Base-by-base conservation (phyloP, 1,140 invertebrate genomes). In the Drosophila nigrodunni region DNA sequence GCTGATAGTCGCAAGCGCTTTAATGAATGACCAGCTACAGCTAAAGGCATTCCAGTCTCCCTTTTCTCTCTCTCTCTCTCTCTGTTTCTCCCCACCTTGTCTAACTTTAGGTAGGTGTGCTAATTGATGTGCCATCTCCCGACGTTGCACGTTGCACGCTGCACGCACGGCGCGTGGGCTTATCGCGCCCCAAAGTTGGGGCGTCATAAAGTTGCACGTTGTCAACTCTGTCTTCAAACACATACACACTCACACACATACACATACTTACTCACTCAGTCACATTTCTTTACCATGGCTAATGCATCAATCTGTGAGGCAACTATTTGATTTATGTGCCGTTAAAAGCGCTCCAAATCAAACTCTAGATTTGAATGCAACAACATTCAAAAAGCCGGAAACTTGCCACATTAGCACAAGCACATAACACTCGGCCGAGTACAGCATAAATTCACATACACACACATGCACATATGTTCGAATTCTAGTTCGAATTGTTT, bases 51-150 rank as follows among this genome's bases (percentile, higher is more conserved):
- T 10, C 25, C 21, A 54, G 47, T 55, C 44, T 39, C 30, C 57
- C 44, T 21, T 21, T 25, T 41, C 46, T 49, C 21, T 7, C 46
- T 35, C 10, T 37, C 10, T 13, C 2, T 3, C 8, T 30, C 25
- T 5, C 25, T 30, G 3, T 30, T 2, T 49, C 10, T 11, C 34
- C 2, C 9, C 2, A 11, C n/a, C 5, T 18, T 15, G 34, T 8
- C 52, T 37, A 10, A 37, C 73, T 46, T 68, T 79, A 83, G 83
- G 83, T 88, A 85, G 80, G 85, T 88, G 83, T 87, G 83, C 85
- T 88, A 88, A 88, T 88, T 88, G 83, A 88, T 88, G 83, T 88
- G 83, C 83, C 83, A 88, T 88, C 80, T 82, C 83, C 46, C 66
- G 74, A 70, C 66, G 71, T 34, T 57, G 57, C 39, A 39, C 57